A percentile compares a stretch with the other conserved stretches of the same genome.
phyloP scores from a whole-genome alignment of 1,140 invertebrate genomes.

The Platorchestia sp. region DNA sequence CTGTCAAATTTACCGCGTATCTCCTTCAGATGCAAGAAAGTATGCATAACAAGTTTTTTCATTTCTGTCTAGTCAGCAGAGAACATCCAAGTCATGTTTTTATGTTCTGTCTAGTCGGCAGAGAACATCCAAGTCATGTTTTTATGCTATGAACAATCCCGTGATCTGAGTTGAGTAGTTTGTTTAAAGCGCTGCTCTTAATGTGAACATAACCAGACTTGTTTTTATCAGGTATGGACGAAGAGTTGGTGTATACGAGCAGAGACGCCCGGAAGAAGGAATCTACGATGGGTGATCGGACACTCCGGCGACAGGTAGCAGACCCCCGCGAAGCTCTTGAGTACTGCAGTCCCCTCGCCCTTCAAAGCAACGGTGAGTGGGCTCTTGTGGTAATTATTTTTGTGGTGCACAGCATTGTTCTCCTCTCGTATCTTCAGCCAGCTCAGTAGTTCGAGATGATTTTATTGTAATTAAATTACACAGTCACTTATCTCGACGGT shows the following conservation, averaged over 20 bases:
- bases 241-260: slow-evolving; percentile 70
- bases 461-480: too few relatives aligned
- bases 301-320: slow-evolving; percentile 70
- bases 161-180: not conserved
- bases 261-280: slow-evolving; percentile 68
- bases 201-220: not conserved
- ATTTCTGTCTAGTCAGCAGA: not conserved
- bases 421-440: too few relatives aligned
- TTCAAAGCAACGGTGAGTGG: slow-evolving; percentile 73
- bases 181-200: too few relatives aligned
- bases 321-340: slow-evolving; percentile 71
- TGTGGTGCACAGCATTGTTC: too few relatives aligned
- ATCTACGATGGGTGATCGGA: slow-evolving; percentile 68
- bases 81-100: too few relatives aligned
- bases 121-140: too few relatives aligned
- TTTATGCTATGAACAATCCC: not conserved
- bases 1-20: not conserved
- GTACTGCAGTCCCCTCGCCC: slow-evolving; percentile 72
- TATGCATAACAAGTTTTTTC: not conserved
- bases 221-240: slow-evolving; percentile 71
- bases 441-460: too few relatives aligned
- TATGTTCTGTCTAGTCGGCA: too few relatives aligned
- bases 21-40: too few relatives aligned
- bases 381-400: too few relatives aligned
- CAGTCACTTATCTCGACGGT: too few relatives aligned